Conservation (phyloP, 2,113 vertebrate genomes). For the Engraulis encrasicolus region DNA sequence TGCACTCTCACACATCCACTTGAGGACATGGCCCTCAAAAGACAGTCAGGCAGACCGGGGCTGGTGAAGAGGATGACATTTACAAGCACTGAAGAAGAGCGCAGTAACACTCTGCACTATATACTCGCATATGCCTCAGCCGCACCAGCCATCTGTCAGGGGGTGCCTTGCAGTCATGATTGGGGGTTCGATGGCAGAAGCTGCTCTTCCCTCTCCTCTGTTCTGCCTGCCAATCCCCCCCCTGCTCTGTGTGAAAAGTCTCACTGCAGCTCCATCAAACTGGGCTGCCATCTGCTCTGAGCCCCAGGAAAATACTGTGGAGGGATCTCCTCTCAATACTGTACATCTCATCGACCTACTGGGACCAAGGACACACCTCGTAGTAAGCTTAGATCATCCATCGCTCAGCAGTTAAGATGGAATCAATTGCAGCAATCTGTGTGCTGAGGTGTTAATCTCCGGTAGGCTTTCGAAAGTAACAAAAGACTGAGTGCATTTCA, state of each 20-base stretch:
- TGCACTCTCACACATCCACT: too few species aligned
- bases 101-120: background rate
- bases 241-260: background rate
- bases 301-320: background rate
- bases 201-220: too few species aligned
- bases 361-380: background rate
- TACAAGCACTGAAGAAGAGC: background rate
- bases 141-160: background rate
- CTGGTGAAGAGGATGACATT: background rate
- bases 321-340: too few species aligned
- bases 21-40: too few species aligned
- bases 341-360: background rate
- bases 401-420: background rate
- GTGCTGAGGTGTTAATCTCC: background rate
- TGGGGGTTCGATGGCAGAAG: background rate
- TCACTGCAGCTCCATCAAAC: constrained; percentile 27
- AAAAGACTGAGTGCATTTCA: too few species aligned
- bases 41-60: too few species aligned
- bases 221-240: background rate
- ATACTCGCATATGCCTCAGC: background rate
- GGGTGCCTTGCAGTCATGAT: background rate
- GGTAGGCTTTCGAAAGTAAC: too few species aligned
- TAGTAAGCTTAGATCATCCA: background rate
- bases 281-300: constrained; percentile 28
- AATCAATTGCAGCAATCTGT: background rate